Base-by-base conservation (phyloP, 2,888 invertebrate species). In the Mythimna lalbum region DNA sequence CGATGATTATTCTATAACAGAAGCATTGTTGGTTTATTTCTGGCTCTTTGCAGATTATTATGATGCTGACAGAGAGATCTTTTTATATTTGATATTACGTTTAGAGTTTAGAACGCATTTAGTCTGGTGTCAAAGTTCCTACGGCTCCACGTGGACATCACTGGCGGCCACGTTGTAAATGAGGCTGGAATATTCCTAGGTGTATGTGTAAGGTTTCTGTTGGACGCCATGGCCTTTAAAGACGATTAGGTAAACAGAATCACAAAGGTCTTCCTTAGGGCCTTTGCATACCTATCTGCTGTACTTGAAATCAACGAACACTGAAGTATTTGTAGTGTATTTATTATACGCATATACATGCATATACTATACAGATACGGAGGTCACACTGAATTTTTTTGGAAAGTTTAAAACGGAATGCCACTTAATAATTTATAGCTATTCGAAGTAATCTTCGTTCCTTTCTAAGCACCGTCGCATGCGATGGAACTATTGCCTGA, bases 11-110 rank as follows among this genome's bases (percentile, higher is more conserved):
- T 12, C 19, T 50, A 36, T 63, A 47, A 63, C 50, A 50, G n/a
- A 60, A 39, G 62, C 56, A 56, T 60, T 71, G 66, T 76, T 61
- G 52, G 71, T 43, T 33, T 52, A 70, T 71, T 78, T 27, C 56
- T 31, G 47, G 23, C 31, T 53, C 33, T 52, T 52, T 7, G 47
- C 27, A 43, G 59, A 63, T 80, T 63, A 39, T 66, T 53, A 67
- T 49, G 50, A 50, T 36, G 12, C 36, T 63, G 10, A 39, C 27
- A 59, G 53, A 62, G 23, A n/a, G 19, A 36, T 52, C 43, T 78
- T 70, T 69, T 49, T 59, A 43, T 53, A 43, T 19, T 52, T 23
- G 19, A 53, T 53, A n/a, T 6, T 76, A 23, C 31, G 56, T 61
- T 31, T 39, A 36, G 1, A 63, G 1, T 71, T 75, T 60, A 50